Evolutionary conservation across 2,888 invertebrate genomes (phyloP), one percentile per base, ranked within the genome.

Genomic region (Spodoptera exigua): DNA sequence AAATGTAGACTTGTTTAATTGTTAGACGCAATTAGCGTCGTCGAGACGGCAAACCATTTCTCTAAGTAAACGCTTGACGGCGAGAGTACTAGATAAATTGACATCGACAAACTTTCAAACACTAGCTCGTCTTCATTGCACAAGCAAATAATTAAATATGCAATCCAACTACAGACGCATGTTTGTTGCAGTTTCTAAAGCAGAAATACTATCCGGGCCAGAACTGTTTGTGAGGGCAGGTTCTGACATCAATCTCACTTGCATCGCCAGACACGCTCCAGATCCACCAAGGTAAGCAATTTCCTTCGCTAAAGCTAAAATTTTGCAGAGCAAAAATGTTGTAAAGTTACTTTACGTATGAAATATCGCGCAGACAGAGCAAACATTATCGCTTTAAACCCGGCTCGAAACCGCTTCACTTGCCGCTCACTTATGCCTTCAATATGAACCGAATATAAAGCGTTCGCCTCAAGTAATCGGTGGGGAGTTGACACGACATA

Each of bases 171-270:
- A 54, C 43, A 62, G 7, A 17, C 2, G 36, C 10, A 40, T 62
- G 10, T 72, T 65, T 83, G 72, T 87, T 86, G 48, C 95, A 98
- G 98, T 98, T 80, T 98, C 98, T 72, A 97, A 97, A 90, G 98
- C 98, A 62, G 97, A 97, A 94, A 98, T 98, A 83, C 94, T 97
- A 79, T 97, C 98, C 37, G 97, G 97, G 79, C 95, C 97, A 17
- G 98, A 98, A 91, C 93, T 98, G 83, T 97, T 97, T 91, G 97
- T 98, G 83, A 96, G 97, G 82, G 97, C 97, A 78, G 98, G 98
- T 63, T 98, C 97, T 78, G 98, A 98, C 93, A 98, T 98, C 89
- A 98, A 98, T 94, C 95, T 98, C 84, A 98, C 98, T 76, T 98
- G 98, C 93, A 96, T 97, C 82, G 97, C 97, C 41, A 95, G 97